Evolutionary conservation across 2,797 vertebrate species (phyloP).

Genomic region (Hafferia zeledoni): DNA sequence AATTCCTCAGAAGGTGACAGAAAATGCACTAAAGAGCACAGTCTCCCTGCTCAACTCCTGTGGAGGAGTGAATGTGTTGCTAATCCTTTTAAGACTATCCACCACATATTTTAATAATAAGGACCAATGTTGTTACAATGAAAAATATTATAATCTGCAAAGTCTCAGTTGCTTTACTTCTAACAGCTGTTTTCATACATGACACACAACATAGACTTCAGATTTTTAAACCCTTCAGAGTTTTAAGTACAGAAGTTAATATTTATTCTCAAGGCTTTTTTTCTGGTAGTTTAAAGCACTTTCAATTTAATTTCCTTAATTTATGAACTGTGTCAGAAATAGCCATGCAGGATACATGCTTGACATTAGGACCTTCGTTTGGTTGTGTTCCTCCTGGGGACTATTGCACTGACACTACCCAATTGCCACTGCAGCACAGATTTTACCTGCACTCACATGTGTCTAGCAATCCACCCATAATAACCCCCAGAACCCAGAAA

Average conservation of each 20-base stretch:
- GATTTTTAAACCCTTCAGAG: neutral
- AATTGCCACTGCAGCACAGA: neutral
- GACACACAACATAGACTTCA: neutral
- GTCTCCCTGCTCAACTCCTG: constrained; percentile 3
- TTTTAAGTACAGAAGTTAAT: neutral
- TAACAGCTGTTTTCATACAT: neutral
- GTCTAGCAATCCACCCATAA: neutral
- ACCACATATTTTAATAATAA: neutral
- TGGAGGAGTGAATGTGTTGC: constrained; percentile 7
- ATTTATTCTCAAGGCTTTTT: neutral
- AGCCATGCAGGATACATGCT: neutral
- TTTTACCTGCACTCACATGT: fast-evolving
- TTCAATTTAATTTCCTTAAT: neutral
- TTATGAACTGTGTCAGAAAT: neutral
- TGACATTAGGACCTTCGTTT: neutral
- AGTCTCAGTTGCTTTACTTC: neutral
- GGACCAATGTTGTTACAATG: fast-evolving
- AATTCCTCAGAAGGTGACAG: constrained; percentile 28
- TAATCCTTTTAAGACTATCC: neutral
- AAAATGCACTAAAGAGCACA: neutral
- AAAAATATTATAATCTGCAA: neutral
- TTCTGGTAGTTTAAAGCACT: neutral
- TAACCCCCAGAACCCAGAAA: neutral
- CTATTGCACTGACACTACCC: neutral
- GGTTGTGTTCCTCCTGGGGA: neutral